Conservation (phyloP, 2,888 invertebrate genomes). For the Trichopoda pennipes region DNA sequence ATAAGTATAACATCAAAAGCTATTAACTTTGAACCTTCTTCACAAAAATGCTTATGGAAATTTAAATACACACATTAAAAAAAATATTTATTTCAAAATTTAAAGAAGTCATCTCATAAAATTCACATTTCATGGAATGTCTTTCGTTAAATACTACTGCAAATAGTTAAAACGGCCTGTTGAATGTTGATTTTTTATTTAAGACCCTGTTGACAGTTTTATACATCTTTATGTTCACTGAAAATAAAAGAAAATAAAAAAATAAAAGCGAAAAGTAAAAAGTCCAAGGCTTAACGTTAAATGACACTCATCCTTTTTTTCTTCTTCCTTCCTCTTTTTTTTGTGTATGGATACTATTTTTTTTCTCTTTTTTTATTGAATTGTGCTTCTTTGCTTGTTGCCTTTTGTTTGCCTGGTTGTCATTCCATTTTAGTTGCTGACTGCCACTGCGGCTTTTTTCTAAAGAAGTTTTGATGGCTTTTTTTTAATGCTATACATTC, state of each 20-base stretch:
- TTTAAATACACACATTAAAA: constrained; percentile 38
- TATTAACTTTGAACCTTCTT: constrained; percentile 4
- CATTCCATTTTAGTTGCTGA: constrained; percentile 64
- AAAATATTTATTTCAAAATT: constrained; percentile 14
- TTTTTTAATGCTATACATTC: constrained; percentile 44
- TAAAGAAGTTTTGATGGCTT: constrained; percentile 57
- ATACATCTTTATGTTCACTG: constrained; percentile 64
- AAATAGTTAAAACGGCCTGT: constrained; percentile 49
- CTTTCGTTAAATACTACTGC: neutral
- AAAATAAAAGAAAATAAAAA: constrained; percentile 32
- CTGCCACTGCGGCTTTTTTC: constrained; percentile 68
- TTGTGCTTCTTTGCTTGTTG: constrained; percentile 39
- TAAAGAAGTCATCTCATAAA: constrained; percentile 37
- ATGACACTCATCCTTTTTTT: constrained; percentile 49
- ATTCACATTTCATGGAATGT: constrained; percentile 29
- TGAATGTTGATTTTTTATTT: constrained; percentile 51
- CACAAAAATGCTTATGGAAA: constrained; percentile 28
- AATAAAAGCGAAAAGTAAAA: constrained; percentile 18
- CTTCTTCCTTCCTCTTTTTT: constrained; percentile 56
- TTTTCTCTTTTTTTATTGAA: constrained; percentile 41
- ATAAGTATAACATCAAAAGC: constrained; percentile 1
- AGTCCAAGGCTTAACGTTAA: constrained; percentile 29
- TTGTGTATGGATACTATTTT: neutral
- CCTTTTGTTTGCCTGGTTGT: constrained; percentile 53
- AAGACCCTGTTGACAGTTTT: constrained; percentile 65